Evolutionary conservation across 1,140 invertebrate species (phyloP).

Genomic region (Parasteatoda tepidariorum): DNA sequence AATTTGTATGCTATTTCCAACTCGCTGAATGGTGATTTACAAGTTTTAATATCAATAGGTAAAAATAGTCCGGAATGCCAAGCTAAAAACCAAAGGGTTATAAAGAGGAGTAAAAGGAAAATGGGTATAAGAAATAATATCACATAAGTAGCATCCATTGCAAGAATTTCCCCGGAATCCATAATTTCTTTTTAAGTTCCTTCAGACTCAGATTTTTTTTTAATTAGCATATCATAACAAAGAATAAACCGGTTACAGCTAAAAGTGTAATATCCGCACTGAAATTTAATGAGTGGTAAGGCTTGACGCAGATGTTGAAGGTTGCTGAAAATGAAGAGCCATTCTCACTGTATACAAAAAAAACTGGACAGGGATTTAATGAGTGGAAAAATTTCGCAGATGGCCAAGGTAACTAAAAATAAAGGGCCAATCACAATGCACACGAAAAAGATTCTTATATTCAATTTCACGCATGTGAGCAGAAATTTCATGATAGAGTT

Average conservation of each 20-base stretch:
- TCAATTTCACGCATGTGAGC: no score
- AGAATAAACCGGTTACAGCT: background rate
- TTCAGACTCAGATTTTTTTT: background rate
- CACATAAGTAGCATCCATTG: conserved; percentile 18
- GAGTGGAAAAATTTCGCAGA: no score
- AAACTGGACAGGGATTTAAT: no score
- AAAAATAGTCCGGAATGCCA: conserved; percentile 67
- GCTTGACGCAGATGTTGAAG: no score
- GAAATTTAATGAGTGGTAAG: no score
- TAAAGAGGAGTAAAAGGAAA: conserved; percentile 63
- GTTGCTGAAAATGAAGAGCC: no score
- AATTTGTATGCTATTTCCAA: conserved; percentile 69
- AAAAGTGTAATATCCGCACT: no score
- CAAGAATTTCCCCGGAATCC: conserved; percentile 1
- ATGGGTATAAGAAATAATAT: conserved; percentile 23
- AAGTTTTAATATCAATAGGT: conserved; percentile 66
- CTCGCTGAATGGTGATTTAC: conserved; percentile 67
- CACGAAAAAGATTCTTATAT: no score
- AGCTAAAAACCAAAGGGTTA: conserved; percentile 65
- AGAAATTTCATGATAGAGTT: no score
- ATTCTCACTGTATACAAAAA: no score
- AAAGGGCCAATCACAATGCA: no score
- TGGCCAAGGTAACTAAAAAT: no score
- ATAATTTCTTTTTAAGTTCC: background rate
- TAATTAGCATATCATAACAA: background rate